Percentiles rank a stretch among this genome's conserved stretches.
phyloP scores from a whole-genome alignment of 1,140 invertebrate species.

The Cotesia typhae region DNA sequence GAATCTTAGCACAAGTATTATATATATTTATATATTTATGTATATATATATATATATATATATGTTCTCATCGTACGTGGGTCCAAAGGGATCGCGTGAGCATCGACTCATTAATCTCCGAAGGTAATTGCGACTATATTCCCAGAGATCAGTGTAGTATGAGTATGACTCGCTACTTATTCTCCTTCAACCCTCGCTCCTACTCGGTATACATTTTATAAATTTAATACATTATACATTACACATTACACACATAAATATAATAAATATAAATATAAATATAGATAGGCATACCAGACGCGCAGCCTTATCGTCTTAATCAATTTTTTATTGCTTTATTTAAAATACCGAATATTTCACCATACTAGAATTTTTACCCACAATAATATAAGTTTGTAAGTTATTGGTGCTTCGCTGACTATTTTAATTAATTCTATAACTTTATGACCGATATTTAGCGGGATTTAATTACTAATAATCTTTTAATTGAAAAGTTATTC shows the following conservation, averaged over 20 bases:
- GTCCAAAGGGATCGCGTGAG: constrained; percentile 38
- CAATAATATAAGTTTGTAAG: no score
- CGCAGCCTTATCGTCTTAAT: constrained; percentile 18
- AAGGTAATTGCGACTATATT: constrained; percentile 59
- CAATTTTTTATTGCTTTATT: constrained; percentile 17
- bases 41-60: no score
- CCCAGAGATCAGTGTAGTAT: constrained; percentile 46
- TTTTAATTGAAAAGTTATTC: no score
- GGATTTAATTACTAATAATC: no score
- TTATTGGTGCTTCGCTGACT: no score
- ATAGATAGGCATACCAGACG: not conserved
- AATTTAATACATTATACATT: no score
- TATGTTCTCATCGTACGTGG: not conserved
- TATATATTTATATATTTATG: no score
- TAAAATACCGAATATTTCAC: no score
- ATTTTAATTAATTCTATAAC: no score
- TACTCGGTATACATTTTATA: no score
- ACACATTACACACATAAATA: constrained; percentile 1
- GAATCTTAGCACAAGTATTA: constrained; percentile 10
- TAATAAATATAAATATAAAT: constrained; percentile 1
- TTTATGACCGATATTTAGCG: no score
- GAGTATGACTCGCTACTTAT: constrained; percentile 41
- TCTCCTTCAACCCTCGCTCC: constrained; percentile 28
- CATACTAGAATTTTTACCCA: no score
- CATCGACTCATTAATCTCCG: constrained; percentile 61